A percentile compares a stretch with the other conserved stretches of the same genome.
These are phyloP conservation scores for Ceratina japonica DNA, from an alignment of 1,140 invertebrate species.

Conservation along the genomic window DNA sequence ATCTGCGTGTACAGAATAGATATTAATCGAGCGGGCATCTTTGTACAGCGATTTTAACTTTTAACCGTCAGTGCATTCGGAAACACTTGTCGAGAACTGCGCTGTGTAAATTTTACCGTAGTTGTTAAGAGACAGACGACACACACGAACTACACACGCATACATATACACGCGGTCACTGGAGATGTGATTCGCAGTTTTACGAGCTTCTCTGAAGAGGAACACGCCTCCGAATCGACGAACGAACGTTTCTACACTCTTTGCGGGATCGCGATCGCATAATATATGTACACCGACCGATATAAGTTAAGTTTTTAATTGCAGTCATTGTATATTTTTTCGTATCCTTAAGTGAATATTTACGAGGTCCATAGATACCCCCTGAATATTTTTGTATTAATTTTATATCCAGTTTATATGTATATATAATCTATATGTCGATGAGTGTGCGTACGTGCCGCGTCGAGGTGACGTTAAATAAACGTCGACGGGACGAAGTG, in stretches of 20 bases:
- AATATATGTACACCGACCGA: not conserved
- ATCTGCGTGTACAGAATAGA: slow-evolving; percentile 14
- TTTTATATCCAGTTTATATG: slow-evolving; percentile 17
- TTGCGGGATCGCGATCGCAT: not conserved
- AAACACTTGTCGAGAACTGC: slow-evolving; percentile 16
- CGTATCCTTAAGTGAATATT: slow-evolving; percentile 17
- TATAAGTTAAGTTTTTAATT: slow-evolving; percentile 18
- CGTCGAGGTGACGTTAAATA: not conserved
- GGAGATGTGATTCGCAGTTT: slow-evolving; percentile 35
- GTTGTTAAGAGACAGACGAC: slow-evolving; percentile 12
- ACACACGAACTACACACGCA: too few species aligned
- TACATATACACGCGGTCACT: not conserved
- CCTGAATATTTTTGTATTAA: slow-evolving; percentile 17
- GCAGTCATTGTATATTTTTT: slow-evolving; percentile 10
- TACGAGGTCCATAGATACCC: not conserved
- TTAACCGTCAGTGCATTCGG: slow-evolving; percentile 55
- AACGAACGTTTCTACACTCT: not conserved
- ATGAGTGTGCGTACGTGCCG: not conserved
- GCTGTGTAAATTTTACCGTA: slow-evolving; percentile 40
- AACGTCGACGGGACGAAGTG: not conserved
- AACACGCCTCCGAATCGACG: slow-evolving; percentile 36
- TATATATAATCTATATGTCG: not conserved
- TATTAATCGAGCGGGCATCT: slow-evolving; percentile 28
- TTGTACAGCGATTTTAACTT: slow-evolving; percentile 55
- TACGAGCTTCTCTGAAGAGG: slow-evolving; percentile 23